These are phyloP conservation scores for Pristionchus entomophagus DNA, from an alignment of 2,888 invertebrate genomes.

Conservation along the genomic window DNA sequence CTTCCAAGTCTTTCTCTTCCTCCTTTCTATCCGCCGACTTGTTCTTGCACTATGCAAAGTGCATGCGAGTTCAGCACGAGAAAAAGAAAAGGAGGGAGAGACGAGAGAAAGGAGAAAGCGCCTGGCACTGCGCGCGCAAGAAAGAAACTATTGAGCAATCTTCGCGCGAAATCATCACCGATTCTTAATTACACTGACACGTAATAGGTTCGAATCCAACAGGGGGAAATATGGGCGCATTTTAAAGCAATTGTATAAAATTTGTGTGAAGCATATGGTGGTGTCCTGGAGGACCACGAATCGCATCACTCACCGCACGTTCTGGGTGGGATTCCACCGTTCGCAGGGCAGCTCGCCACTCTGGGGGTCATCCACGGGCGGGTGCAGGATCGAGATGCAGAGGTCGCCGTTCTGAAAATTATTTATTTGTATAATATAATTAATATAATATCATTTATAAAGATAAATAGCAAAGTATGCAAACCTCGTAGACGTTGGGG, in stretches of 20 bases:
- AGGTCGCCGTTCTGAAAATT: conserved; percentile 96
- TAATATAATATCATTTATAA: too few relatives aligned
- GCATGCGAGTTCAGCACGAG: conserved; percentile 30
- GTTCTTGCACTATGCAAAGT: conserved; percentile 43
- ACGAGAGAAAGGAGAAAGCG: neutral
- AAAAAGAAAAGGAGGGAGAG: neutral
- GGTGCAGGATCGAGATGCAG: conserved; percentile 98
- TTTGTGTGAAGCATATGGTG: neutral
- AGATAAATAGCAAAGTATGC: neutral
- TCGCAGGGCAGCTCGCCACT: conserved; percentile 98
- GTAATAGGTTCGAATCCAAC: neutral
- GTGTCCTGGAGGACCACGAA: neutral
- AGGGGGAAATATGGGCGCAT: too few relatives aligned
- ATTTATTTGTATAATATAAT: too few relatives aligned
- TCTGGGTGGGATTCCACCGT: conserved; percentile 99
- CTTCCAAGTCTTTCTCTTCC: neutral
- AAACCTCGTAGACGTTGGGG: conserved; percentile 93
- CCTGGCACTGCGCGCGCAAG: conserved; percentile 1
- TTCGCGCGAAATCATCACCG: neutral
- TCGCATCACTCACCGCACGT: conserved; percentile 81
- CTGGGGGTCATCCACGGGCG: conserved; percentile 98
- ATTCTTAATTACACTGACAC: neutral
- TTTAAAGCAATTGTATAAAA: too few relatives aligned
- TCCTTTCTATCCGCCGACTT: conserved; percentile 2
- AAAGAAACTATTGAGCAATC: neutral